Conservation (phyloP, 2,888 invertebrate genomes). For the Yponomeuta plumbellus region DNA sequence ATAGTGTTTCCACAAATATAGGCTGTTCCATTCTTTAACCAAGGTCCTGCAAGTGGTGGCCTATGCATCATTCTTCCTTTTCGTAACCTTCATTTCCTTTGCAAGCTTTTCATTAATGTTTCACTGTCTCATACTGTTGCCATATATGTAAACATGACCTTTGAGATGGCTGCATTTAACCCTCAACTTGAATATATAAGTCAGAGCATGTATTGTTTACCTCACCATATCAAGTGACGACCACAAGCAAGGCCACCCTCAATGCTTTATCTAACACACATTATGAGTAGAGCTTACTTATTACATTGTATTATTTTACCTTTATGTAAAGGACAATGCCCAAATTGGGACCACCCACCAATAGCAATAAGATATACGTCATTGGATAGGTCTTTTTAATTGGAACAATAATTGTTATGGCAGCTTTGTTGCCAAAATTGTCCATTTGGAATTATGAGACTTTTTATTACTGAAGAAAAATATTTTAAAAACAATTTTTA, state of each 20-base stretch:
- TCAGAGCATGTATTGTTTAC: neutral
- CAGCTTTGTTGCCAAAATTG: no score
- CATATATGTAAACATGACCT: constrained; percentile 4
- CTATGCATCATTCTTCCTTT: constrained; percentile 3
- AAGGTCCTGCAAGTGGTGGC: constrained; percentile 6
- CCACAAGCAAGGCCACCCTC: constrained; percentile 17
- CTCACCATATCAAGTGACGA: constrained; percentile 11
- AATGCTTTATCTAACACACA: constrained; percentile 8
- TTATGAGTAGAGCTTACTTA: neutral
- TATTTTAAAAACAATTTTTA: no score
- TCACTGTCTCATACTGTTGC: neutral
- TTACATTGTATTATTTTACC: neutral
- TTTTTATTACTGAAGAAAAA: no score
- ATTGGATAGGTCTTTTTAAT: no score
- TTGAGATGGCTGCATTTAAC: constrained; percentile 24
- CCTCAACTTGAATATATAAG: constrained; percentile 35
- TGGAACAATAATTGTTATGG: no score
- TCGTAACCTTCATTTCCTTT: constrained; percentile 5
- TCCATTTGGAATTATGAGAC: no score
- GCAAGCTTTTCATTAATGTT: neutral
- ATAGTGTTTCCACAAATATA: constrained; percentile 8
- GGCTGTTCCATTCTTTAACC: constrained; percentile 6
- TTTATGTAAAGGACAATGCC: constrained; percentile 3
- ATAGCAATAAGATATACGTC: no score
- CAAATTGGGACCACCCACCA: no score